Percentiles rank a stretch among this genome's conserved stretches.
phyloP scores from a whole-genome alignment of 2,113 vertebrate genomes.

The Odontophorus gujanensis region DNA sequence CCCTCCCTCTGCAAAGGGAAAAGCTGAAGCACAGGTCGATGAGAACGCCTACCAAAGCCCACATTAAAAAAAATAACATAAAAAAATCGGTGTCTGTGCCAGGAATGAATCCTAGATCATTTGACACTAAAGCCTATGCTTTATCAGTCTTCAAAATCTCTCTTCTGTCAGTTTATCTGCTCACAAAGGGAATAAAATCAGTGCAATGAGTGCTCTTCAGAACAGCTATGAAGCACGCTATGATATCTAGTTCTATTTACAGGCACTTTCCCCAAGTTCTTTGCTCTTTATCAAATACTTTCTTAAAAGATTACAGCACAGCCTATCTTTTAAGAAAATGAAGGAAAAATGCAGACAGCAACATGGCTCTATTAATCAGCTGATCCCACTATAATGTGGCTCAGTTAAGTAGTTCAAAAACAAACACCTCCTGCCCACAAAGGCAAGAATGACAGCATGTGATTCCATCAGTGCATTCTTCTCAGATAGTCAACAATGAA shows the following conservation, averaged over 20 bases:
- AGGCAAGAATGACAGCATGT: not conserved
- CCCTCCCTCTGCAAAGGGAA: not conserved
- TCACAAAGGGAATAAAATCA: not conserved
- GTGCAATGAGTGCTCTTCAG: conserved; percentile 16
- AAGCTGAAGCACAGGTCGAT: not conserved
- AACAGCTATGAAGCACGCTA: not conserved
- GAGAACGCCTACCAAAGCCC: not conserved
- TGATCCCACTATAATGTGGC: not conserved
- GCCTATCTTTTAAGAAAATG: not conserved
- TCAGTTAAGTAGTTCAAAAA: conserved; percentile 45
- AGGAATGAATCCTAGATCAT: not conserved
- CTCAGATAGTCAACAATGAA: not conserved
- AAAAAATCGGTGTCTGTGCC: not conserved
- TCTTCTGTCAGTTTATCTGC: not conserved
- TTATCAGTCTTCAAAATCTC: not conserved
- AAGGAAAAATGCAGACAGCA: not conserved
- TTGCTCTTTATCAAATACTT: not conserved
- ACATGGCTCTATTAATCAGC: not conserved
- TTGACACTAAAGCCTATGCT: not conserved
- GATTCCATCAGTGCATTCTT: not conserved
- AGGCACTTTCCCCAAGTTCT: not conserved
- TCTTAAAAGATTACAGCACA: not conserved
- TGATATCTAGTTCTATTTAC: conserved; percentile 4
- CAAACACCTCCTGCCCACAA: not conserved
- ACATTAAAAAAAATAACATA: not conserved